Percentiles rank a stretch among this genome's conserved stretches.
Conservation (phyloP, 2,888 invertebrate species). For the Lymantria dispar region DNA sequence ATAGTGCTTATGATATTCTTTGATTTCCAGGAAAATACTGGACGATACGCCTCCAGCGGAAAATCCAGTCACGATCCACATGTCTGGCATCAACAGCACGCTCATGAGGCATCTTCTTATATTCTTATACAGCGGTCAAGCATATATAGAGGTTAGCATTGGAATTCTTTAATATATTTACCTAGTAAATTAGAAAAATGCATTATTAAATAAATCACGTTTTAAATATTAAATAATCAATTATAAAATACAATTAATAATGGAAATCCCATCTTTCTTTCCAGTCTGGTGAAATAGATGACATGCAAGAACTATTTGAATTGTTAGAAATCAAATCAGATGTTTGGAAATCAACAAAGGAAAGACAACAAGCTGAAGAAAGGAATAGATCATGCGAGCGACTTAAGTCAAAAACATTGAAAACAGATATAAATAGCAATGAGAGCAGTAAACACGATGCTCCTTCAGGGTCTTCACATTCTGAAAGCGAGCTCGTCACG, state of each 20-base stretch:
- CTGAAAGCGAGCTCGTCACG: conserved; percentile 74
- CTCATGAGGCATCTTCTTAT: conserved; percentile 92
- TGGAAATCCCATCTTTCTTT: conserved; percentile 42
- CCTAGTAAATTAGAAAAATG: too few relatives aligned
- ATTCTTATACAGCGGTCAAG: conserved; percentile 93
- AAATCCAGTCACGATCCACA: conserved; percentile 90
- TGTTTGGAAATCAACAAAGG: conserved; percentile 85
- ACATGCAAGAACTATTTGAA: conserved; percentile 91
- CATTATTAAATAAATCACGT: too few relatives aligned
- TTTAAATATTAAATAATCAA: too few relatives aligned
- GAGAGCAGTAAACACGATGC: conserved; percentile 79
- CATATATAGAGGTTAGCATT: conserved; percentile 86
- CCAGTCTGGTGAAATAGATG: conserved; percentile 90
- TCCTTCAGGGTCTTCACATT: conserved; percentile 76
- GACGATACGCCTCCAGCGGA: conserved; percentile 87
- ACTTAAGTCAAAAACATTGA: conserved; percentile 69
- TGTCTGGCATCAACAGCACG: conserved; percentile 90
- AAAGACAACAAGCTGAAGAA: conserved; percentile 77
- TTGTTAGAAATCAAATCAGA: conserved; percentile 93
- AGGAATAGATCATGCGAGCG: conserved; percentile 75
- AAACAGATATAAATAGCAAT: conserved; percentile 79
- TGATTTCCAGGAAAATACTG: conserved; percentile 83
- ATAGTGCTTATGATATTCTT: conserved; percentile 13
- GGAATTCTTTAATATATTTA: conserved; percentile 12
- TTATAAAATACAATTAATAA: background rate